These are phyloP conservation scores for Pyralis farinalis DNA, from an alignment of 2,888 invertebrate species.

Conservation along the genomic window DNA sequence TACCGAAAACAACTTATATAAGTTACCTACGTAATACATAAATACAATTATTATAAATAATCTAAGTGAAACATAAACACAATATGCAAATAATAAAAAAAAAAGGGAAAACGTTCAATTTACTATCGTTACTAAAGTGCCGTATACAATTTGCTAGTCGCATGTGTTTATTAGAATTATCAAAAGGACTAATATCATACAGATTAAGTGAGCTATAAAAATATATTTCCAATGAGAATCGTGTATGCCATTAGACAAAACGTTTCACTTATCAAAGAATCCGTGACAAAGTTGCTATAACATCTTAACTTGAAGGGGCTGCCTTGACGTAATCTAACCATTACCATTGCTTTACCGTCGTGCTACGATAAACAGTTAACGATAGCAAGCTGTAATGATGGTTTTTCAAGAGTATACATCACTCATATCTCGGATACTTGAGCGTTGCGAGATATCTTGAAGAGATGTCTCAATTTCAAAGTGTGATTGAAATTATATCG, in stretches of 20 bases:
- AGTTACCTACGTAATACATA: no score
- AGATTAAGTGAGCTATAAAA: not conserved
- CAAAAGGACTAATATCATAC: no score
- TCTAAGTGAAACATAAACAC: no score
- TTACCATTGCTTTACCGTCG: slow-evolving; percentile 21
- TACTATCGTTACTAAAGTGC: no score
- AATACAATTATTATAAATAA: no score
- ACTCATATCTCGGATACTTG: slow-evolving; percentile 4
- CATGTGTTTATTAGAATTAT: no score
- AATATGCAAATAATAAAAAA: no score
- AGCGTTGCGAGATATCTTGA: slow-evolving; percentile 1
- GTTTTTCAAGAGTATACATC: slow-evolving; percentile 25
- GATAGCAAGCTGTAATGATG: slow-evolving; percentile 11
- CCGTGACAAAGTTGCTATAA: slow-evolving; percentile 38
- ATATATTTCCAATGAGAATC: not conserved
- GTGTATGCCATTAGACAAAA: slow-evolving; percentile 6
- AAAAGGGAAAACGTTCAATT: no score
- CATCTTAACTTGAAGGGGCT: slow-evolving; percentile 27
- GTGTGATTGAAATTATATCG: slow-evolving; percentile 8
- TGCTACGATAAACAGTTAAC: slow-evolving; percentile 30
- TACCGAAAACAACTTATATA: no score
- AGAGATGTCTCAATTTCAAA: slow-evolving; percentile 29
- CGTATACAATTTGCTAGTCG: no score
- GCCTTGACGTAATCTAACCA: slow-evolving; percentile 27
- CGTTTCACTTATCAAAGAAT: slow-evolving; percentile 27